Base-by-base conservation (phyloP, 2,797 vertebrate genomes). In the Moxostoma hubbsi region DNA sequence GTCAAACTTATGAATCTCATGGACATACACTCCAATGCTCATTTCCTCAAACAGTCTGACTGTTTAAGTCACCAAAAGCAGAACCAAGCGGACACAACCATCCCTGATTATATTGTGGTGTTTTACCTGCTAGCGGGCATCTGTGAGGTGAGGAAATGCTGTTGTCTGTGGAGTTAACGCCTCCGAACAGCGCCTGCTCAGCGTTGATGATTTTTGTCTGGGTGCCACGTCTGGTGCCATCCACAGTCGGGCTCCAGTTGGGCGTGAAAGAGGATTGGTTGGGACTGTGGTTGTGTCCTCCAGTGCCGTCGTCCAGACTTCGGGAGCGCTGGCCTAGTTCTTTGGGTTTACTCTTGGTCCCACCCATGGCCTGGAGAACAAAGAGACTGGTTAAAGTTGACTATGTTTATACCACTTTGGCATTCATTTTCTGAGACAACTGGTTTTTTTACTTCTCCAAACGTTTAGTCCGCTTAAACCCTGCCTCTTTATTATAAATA, bases 301-400 rank as follows among this genome's bases (percentile, higher is more conserved):
- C 76, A 0, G 85, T 83, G 0, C 92, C 90, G 0, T 93, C 92
- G 57, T 98, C 97, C 49, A 95, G 89, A 89, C 95, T 96, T 86
- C 94, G 95, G 69, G 96, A 94, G 69, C 95, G 93, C 84, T 94
- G 96, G 89, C 94, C 92, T 4, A 90, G 86, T 49, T 97, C 97
- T 90, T 97, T 97, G 88, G 96, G 95, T 84, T 99, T 99, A 88
- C 97, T 99, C 93, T 98, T 99, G 89, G 94, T 94, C 91, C 92
- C 96, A 87, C 98, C 97, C 98, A 99, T 99, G 87, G 83, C 91
- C 88, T 55, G 84, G 74, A 43, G 72, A 75, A 63, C 24, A 81
- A 61, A 78, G 5, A 61, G 45, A 61, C 16, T 6, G 7, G 8
- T 16, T 47, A 47, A 45, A 54, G 13, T 36, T 36, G 36, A 36